Conservation (phyloP, 2,113 vertebrate species). For the Anoplopoma fimbria region DNA sequence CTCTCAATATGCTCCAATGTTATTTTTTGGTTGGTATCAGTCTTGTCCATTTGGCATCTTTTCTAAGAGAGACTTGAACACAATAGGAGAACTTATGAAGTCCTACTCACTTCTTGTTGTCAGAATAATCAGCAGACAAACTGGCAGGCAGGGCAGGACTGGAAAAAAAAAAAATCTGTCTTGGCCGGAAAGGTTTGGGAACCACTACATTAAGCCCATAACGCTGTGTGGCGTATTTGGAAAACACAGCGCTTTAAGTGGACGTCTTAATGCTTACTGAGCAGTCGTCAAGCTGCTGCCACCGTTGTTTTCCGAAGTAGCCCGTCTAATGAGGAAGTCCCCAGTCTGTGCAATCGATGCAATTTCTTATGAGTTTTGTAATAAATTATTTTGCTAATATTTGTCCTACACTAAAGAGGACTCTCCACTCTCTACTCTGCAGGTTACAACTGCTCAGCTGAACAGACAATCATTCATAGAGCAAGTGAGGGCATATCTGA, state of each 20-base stretch:
- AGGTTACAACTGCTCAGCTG: background rate
- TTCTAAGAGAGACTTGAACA: slow-evolving; percentile 3
- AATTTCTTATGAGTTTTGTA: background rate
- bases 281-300: background rate
- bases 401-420: too few relatives aligned
- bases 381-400: background rate
- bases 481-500: background rate
- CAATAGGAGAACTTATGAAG: slow-evolving; percentile 21
- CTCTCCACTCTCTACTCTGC: background rate
- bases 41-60: background rate
- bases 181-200: too few relatives aligned
- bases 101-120: slow-evolving; percentile 31
- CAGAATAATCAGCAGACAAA: slow-evolving; percentile 43
- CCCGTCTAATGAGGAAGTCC: background rate
- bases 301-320: background rate
- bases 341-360: background rate
- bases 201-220: too few relatives aligned
- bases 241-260: background rate
- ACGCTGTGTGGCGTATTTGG: too few relatives aligned
- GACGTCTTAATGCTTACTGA: background rate
- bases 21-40: slow-evolving; percentile 31
- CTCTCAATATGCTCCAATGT: too few relatives aligned
- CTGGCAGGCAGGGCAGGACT: background rate
- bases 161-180: too few relatives aligned
- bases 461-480: background rate